phyloP scores from a whole-genome alignment of 2,797 vertebrate genomes.

The Poecile montanus region DNA sequence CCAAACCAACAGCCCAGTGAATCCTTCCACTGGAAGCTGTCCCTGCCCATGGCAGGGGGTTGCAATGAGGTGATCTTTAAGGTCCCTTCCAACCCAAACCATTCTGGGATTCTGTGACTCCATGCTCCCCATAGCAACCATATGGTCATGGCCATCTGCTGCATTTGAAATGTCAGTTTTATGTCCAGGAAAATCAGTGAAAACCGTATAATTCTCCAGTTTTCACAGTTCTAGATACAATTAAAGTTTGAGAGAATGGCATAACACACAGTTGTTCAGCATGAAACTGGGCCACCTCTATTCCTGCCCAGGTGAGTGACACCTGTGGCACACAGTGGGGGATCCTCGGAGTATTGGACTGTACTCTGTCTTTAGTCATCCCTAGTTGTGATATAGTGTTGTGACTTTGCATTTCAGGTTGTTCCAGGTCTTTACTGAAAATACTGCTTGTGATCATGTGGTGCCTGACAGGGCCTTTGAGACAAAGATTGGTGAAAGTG shows the following conservation, averaged over 20 bases:
- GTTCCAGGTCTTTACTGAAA: background rate
- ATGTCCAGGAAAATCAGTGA: background rate
- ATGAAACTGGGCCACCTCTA: background rate
- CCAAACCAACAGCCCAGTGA: background rate
- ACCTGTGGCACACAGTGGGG: fast-evolving
- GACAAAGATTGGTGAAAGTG: background rate
- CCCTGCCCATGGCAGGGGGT: background rate
- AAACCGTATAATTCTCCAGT: background rate
- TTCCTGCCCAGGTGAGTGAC: background rate
- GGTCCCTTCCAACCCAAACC: background rate
- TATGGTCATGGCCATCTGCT: background rate
- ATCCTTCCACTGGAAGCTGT: background rate
- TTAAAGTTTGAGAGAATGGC: background rate
- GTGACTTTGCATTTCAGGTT: background rate
- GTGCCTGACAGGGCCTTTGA: background rate
- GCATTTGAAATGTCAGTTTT: background rate
- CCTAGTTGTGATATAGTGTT: background rate
- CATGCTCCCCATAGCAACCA: background rate
- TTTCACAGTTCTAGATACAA: background rate
- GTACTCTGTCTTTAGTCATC: background rate
- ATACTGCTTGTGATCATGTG: fast-evolving
- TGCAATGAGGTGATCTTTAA: background rate
- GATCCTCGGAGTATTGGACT: background rate
- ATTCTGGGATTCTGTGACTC: background rate
- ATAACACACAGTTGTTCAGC: background rate